phyloP scores from a whole-genome alignment of 2,113 vertebrate species.

The Talpa occidentalis region DNA sequence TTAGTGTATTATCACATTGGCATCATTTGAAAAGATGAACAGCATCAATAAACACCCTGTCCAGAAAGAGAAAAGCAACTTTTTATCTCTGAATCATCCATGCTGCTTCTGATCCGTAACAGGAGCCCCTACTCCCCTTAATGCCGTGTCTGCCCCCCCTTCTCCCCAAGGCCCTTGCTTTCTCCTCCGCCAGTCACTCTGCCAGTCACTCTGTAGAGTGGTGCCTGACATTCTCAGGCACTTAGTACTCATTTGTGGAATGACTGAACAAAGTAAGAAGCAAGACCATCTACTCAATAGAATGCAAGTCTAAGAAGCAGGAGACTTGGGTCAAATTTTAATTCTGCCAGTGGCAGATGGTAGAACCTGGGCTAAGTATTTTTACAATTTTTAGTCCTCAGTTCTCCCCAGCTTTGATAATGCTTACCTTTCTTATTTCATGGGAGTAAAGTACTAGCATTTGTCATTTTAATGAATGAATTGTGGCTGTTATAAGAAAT shows the following conservation, averaged over 20 bases:
- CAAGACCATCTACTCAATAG: background rate
- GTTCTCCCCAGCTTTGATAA: background rate
- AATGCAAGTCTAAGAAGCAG: background rate
- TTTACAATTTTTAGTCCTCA: background rate
- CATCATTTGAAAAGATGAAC: slow-evolving; percentile 60
- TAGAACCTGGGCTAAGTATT: background rate
- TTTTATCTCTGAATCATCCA: background rate
- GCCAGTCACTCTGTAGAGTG: no score
- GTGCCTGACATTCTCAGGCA: background rate
- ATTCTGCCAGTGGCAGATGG: background rate
- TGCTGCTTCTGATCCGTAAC: background rate
- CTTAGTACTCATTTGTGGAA: background rate
- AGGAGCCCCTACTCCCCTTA: background rate
- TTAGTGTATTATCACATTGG: slow-evolving; percentile 53
- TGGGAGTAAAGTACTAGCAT: background rate
- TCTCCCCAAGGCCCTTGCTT: background rate
- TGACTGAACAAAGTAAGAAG: background rate
- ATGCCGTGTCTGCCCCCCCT: background rate
- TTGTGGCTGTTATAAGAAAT: background rate
- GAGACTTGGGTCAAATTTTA: background rate
- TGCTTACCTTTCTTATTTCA: slow-evolving; percentile 20
- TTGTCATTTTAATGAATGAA: slow-evolving; percentile 16
- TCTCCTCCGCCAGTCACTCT: background rate
- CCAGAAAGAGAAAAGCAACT: slow-evolving; percentile 44
- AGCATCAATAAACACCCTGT: slow-evolving; percentile 34